Evolutionary conservation across 2,113 vertebrate genomes (phyloP), one percentile per base, ranked within the genome.

Genomic region (Dermatemys mawii): DNA sequence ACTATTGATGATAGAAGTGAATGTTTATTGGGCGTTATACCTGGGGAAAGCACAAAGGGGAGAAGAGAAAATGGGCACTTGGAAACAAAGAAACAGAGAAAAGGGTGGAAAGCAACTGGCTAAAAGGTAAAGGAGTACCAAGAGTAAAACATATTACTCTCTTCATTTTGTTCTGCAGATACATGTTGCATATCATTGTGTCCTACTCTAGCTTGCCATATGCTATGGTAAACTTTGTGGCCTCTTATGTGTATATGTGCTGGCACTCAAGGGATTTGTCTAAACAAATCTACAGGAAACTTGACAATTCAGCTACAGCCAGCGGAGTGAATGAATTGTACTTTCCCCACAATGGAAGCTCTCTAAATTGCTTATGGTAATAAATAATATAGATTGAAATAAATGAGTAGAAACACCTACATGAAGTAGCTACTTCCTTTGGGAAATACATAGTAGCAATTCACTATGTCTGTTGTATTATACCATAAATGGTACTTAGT

Each of bases 201-300:
- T 60, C 57, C 57, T 32, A 60, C 27, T 60, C 29, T 13, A 60
- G 29, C 5, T 38, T 67, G 35, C 63, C 63, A 67, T 19, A 38
- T 22, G 22, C 9, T 8, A 24, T 2, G 0, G 2, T 73, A 81
- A 67, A 54, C 12, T 48, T 54, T 16, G 13, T 21, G 0, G 0
- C 50, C 22, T 38, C 73, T 44, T 70, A 14, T 46, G 44, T 57
- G 70, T 32, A 50, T 4, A 4, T 13, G 4, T 10, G 41, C 13
- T 44, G 76, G 27, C 51, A 54, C 38, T 48, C 38, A 73, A 80
- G 57, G n/a, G 32, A 51, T 46, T 22, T 90, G 35, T 13, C 11
- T 10, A 11, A 57, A 19, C 63, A 54, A 13, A 81, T 2, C 38
- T 41, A 19, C 24, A 27, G 11, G 80, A 26, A 81, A n/a, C 26